These are phyloP conservation scores for Phenacoccus solenopsis DNA, from an alignment of 1,140 invertebrate species.

Conservation along the genomic window DNA sequence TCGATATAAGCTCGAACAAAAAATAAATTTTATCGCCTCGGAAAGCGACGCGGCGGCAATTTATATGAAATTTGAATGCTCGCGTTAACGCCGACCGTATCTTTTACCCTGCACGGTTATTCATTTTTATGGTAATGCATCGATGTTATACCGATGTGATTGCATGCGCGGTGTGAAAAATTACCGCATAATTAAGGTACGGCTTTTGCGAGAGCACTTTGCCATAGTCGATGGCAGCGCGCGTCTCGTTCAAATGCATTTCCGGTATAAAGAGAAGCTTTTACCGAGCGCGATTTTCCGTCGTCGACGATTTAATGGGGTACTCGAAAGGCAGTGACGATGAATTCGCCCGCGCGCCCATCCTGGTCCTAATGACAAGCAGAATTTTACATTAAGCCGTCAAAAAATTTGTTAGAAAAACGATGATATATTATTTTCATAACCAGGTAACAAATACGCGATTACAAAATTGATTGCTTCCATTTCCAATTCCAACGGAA, in stretches of 20 bases:
- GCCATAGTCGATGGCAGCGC: too few relatives aligned
- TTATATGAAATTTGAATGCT: background rate
- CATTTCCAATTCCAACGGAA: background rate
- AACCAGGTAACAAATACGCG: background rate
- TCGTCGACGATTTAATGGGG: too few relatives aligned
- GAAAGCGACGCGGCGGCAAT: background rate
- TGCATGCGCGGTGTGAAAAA: background rate
- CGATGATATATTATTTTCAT: slow-evolving; percentile 3
- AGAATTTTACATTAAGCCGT: slow-evolving; percentile 2
- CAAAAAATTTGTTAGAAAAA: background rate
- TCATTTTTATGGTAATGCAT: too few relatives aligned
- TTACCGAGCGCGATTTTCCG: too few relatives aligned
- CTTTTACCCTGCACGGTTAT: too few relatives aligned
- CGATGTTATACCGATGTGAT: too few relatives aligned
- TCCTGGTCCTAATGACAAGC: background rate
- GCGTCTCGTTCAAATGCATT: too few relatives aligned
- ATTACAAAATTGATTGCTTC: background rate
- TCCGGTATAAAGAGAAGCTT: background rate
- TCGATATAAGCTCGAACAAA: background rate
- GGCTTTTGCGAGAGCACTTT: too few relatives aligned
- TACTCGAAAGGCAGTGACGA: too few relatives aligned
- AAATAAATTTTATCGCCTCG: background rate
- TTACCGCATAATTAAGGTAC: background rate
- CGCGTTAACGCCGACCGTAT: too few relatives aligned
- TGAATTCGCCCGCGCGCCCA: too few relatives aligned